A percentile compares a stretch with the other conserved stretches of the same genome.
Evolutionary conservation across 2,797 vertebrate genomes (phyloP).

Genomic region (Parotocinclus haroldoi): DNA sequence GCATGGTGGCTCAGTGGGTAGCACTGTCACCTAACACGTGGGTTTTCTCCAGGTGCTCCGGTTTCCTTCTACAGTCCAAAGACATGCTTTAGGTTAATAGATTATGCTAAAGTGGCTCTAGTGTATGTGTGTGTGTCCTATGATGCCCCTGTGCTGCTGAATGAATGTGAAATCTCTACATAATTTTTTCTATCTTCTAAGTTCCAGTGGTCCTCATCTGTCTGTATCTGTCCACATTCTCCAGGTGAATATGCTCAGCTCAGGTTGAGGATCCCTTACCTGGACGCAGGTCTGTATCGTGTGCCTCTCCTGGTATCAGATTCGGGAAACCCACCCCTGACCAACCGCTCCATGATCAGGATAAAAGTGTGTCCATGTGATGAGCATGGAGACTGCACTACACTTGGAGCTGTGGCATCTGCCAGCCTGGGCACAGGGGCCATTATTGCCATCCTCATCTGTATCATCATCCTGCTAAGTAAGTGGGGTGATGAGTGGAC

Average conservation of each 20-base stretch:
- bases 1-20: no score
- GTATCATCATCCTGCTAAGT: conserved; percentile 93
- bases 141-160: no score
- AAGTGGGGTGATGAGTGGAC: conserved; percentile 11
- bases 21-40: no score
- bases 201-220: neutral
- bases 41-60: no score
- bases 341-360: conserved; percentile 87
- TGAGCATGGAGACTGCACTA: conserved; percentile 90
- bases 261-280: conserved; percentile 82
- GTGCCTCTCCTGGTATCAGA: conserved; percentile 90
- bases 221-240: neutral
- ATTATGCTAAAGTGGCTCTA: no score
- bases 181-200: no score
- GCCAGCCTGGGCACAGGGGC: conserved; percentile 92
- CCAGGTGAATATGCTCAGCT: conserved; percentile 92
- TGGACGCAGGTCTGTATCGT: conserved; percentile 86
- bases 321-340: conserved; percentile 93
- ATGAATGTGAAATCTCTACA: no score
- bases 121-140: no score
- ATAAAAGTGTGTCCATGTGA: conserved; percentile 97
- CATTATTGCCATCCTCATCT: conserved; percentile 93
- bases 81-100: no score
- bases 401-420: conserved; percentile 85
- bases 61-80: no score